Evolutionary conservation across 2,113 vertebrate genomes (phyloP).

Genomic region (Bos taurus): ARS-UCD2.0 NC_037345.1:1297501-1298000

Average conservation of each 20-base stretch:
- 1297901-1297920: background rate
- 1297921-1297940: background rate
- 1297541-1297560: background rate
- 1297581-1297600: background rate
- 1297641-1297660: background rate
- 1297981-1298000: background rate
- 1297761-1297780: no score
- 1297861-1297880: background rate
- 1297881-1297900: background rate
- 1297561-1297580: background rate
- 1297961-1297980: background rate
- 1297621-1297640: background rate
- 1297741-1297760: background rate
- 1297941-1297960: no score
- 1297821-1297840: background rate
- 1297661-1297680: background rate
- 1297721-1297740: background rate
- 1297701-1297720: background rate
- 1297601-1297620: background rate
- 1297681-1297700: background rate
- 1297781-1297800: background rate
- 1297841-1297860: accelerated
- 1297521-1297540: background rate
- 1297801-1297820: no score
- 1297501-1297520: background rate